phyloP scores from a whole-genome alignment of 2,888 invertebrate genomes.

The Matsumyia berberina region DNA sequence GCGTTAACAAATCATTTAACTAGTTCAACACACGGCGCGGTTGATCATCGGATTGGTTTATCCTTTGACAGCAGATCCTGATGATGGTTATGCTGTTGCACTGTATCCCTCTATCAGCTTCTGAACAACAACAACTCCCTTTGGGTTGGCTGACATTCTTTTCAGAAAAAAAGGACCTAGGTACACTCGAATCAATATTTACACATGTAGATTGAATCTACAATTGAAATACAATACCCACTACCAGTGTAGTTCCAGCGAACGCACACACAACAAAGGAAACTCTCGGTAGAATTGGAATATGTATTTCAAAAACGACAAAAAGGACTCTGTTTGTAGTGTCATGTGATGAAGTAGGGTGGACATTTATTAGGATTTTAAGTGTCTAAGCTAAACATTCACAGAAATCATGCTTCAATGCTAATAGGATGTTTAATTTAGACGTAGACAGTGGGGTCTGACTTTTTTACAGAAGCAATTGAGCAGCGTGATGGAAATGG shows the following conservation, averaged over 20 bases:
- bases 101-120: slow-evolving; percentile 14
- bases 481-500: no score
- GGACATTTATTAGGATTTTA: slow-evolving; percentile 68
- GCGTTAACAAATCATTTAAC: slow-evolving; percentile 75
- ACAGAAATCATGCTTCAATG: slow-evolving; percentile 23
- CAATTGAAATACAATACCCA: slow-evolving; percentile 65
- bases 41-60: slow-evolving; percentile 62
- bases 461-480: not conserved
- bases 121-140: slow-evolving; percentile 18
- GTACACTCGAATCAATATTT: slow-evolving; percentile 72
- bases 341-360: slow-evolving; percentile 41
- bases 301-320: slow-evolving; percentile 17
- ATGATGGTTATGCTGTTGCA: not conserved
- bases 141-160: slow-evolving; percentile 13
- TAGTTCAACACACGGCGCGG: slow-evolving; percentile 59
- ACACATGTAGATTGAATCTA: slow-evolving; percentile 73
- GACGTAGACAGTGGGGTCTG: slow-evolving; percentile 13
- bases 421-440: slow-evolving; percentile 43
- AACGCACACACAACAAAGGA: slow-evolving; percentile 34
- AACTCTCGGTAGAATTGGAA: slow-evolving; percentile 41
- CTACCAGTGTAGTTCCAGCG: slow-evolving; percentile 32
- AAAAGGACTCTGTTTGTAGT: slow-evolving; percentile 50
- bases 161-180: slow-evolving; percentile 38
- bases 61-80: slow-evolving; percentile 19
- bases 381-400: slow-evolving; percentile 31